Evolutionary conservation across 1,140 invertebrate species (phyloP), one percentile per base, ranked within the genome.

Genomic region (Liolophura sinensis): DNA sequence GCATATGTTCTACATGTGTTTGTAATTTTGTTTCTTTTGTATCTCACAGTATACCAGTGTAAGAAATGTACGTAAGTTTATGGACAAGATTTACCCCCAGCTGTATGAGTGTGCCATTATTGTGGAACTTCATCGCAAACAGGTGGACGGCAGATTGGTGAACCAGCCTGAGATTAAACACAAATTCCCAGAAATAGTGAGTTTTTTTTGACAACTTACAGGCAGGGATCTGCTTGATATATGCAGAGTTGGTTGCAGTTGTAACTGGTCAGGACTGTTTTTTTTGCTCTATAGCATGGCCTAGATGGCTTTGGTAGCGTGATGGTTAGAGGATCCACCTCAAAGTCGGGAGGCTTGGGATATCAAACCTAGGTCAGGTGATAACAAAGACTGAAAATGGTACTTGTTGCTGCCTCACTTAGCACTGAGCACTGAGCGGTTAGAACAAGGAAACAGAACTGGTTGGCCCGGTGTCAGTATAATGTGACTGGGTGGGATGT

Each of bases 21-120:
- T 16, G 7, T 16, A 18, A 31, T 9, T 6, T 47, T 18, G 60
- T 25, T 3, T 31, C 20, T 11, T 60, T 40, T 63, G 40, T 40
- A 16, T 57, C 52, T 69, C 71, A 40, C 65, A 77, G 75, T 64
- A 56, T 55, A 56, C 69, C 27, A 72, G 67, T 68, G 62, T 74
- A n/a, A 61, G 64, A 48, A 70, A 68, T 25, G 47, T 68, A 16
- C 69, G 70, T 6, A 65, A 71, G 46, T 64, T 69, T 27, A 52
- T 72, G 40, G 59, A 65, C 12, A 75, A 67, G 50, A 74, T 77
- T 24, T 82, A 84, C 60, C 76, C 78, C 0, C 78, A 81, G 64
- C 63, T 83, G 65, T 84, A 82, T 73, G 81, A 84, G 52, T 81
- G 79, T 70, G 79, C 77, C 25, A 64, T 84, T n/a, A 73, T 83